Evolutionary conservation across 1,140 invertebrate species (phyloP), one percentile per base, ranked within the genome.

Genomic region (Drosophila arawakana): DNA sequence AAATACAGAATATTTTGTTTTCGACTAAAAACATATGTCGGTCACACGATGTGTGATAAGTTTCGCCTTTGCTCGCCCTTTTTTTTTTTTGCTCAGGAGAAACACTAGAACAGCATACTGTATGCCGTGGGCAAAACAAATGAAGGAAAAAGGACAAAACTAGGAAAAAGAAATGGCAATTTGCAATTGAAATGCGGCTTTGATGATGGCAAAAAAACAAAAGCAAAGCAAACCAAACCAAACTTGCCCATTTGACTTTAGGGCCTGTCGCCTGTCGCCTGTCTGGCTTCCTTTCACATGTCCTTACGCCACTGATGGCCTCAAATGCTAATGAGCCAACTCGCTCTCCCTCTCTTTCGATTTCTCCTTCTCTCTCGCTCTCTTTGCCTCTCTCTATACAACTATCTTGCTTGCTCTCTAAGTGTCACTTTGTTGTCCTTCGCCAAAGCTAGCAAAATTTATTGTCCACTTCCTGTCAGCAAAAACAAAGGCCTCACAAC

Each of bases 311-410:
- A 34, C 76, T 67, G 72, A 75, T 72, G 84, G 63, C 83, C 82
- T 76, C 72, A 82, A 88, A 88, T 88, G 80, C 84, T 88, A 88
- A 88, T 88, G 83, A 88, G 84, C 67, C 76, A 63, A 15, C 39
- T 39, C 37, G 49, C 37, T 7, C 52, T 72, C 34, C 25, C 9
- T 13, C 8, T 46, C 25, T 3, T 5, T 30, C 34, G 43, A 8
- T 57, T 9, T 4, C 43, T 50, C 47, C 25, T 8, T 43, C 39
- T 34, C 9, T 57, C 39, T 47, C 39, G 37, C 37, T 41, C 35
- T 18, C 21, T 18, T 6, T 30, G 25, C 25, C 13, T 41, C 21
- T 43, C 5, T 18, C 10, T 44, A 47, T 18, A 8, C 5, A 21
- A 47, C 21, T 63, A 0, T 37, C 11, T 43, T 6, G 39, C 52